These are phyloP conservation scores for Euleptes europaea DNA, from an alignment of 2,113 vertebrate genomes.

Conservation along the genomic window DNA sequence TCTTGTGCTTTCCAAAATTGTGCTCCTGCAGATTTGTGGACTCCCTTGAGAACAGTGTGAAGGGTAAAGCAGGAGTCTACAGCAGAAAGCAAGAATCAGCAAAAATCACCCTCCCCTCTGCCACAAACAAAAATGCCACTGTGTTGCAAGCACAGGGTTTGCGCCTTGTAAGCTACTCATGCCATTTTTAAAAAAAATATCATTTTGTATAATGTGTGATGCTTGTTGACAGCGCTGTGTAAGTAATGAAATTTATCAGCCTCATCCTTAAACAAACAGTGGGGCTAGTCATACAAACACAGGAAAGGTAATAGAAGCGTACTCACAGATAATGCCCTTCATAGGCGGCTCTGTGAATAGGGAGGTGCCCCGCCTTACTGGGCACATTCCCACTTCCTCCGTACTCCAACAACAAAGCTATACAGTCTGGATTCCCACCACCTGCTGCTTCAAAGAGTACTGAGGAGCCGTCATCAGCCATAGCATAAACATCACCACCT, in stretches of 20 bases:
- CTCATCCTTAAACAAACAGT: too few species aligned
- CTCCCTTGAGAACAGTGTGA: too few species aligned
- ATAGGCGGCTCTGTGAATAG: conserved; percentile 85
- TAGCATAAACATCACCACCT: conserved; percentile 83
- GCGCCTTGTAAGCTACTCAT: background rate
- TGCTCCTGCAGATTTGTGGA: too few species aligned
- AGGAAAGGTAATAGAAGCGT: background rate
- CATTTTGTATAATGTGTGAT: background rate
- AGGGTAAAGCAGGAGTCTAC: too few species aligned
- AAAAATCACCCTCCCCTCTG: too few species aligned
- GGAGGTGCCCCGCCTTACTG: conserved; percentile 80
- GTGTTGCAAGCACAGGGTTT: too few species aligned
- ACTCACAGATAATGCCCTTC: conserved; percentile 88
- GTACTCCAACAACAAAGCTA: conserved; percentile 84
- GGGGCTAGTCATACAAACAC: background rate
- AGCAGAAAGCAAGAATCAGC: too few species aligned
- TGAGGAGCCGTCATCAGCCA: conserved; percentile 81
- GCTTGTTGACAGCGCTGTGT: background rate
- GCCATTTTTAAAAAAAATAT: background rate
- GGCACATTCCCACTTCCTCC: conserved; percentile 84
- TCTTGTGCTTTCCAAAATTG: too few species aligned
- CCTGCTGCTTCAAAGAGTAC: conserved; percentile 84
- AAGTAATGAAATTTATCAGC: too few species aligned
- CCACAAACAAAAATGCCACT: too few species aligned
- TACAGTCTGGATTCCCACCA: conserved; percentile 82